A percentile compares a stretch with the other conserved stretches of the same genome.
Evolutionary conservation across 2,797 vertebrate species (phyloP).

Genomic region (Poecilia wingei): DNA sequence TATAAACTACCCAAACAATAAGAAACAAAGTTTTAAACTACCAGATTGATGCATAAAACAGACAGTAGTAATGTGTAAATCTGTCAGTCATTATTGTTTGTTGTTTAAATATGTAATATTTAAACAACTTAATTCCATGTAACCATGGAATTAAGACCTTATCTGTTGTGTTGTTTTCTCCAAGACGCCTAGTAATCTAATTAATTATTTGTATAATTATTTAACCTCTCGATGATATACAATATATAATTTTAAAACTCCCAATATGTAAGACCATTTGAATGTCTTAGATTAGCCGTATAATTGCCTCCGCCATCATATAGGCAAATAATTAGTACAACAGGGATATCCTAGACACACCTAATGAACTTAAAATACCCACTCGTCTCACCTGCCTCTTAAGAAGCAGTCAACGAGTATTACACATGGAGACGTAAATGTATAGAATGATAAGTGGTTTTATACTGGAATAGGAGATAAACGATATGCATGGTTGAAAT

Average conservation of each 20-base stretch:
- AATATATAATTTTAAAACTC: neutral
- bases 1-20: neutral
- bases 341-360: neutral
- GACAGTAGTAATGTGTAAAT: no score
- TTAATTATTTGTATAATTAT: neutral
- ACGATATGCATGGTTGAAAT: neutral
- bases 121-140: neutral
- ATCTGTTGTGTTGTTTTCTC: neutral
- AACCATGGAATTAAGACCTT: neutral
- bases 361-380: neutral
- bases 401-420: neutral
- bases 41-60: neutral
- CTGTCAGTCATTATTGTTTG: no score
- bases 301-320: neutral
- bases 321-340: neutral
- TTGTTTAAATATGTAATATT: neutral
- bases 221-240: neutral
- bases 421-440: neutral
- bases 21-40: neutral
- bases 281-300: neutral
- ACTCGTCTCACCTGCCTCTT: neutral
- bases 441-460: neutral
- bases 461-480: neutral
- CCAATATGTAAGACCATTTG: neutral
- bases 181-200: neutral